Percentiles rank a stretch among this genome's conserved stretches.
Conservation (phyloP, 2,113 vertebrate species). For the Toxostoma redivivum region DNA sequence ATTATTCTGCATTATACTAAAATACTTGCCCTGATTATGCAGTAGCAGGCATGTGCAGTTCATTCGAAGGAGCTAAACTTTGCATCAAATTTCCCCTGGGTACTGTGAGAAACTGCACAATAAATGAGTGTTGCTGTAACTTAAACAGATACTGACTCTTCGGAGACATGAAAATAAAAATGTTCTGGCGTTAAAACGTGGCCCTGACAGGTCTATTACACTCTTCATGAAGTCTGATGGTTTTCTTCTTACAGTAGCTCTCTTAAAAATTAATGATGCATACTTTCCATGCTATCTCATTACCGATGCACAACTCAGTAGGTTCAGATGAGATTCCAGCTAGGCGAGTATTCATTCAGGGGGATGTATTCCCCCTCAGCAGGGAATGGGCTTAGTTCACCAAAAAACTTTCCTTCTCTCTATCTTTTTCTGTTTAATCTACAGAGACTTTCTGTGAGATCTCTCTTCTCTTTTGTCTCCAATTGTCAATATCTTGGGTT, state of each 20-base stretch:
- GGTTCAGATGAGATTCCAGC: background rate
- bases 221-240: background rate
- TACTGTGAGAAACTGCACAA: constrained; percentile 2
- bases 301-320: background rate
- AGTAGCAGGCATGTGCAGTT: background rate
- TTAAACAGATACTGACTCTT: constrained; percentile 33
- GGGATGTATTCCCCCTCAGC: rapidly evolving
- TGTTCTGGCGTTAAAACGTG: background rate
- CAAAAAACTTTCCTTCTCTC: background rate
- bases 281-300: background rate
- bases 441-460: background rate
- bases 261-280: constrained; percentile 20
- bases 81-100: constrained; percentile 23
- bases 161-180: background rate
- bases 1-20: background rate
- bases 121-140: constrained; percentile 10
- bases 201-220: constrained; percentile 5
- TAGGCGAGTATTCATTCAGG: rapidly evolving
- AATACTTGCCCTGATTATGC: background rate
- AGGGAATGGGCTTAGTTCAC: background rate
- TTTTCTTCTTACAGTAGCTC: background rate
- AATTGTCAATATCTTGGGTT: background rate
- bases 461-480: background rate
- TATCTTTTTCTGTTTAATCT: background rate
- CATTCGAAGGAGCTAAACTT: background rate